phyloP scores from a whole-genome alignment of 2,888 invertebrate species.

The Thera britannica region DNA sequence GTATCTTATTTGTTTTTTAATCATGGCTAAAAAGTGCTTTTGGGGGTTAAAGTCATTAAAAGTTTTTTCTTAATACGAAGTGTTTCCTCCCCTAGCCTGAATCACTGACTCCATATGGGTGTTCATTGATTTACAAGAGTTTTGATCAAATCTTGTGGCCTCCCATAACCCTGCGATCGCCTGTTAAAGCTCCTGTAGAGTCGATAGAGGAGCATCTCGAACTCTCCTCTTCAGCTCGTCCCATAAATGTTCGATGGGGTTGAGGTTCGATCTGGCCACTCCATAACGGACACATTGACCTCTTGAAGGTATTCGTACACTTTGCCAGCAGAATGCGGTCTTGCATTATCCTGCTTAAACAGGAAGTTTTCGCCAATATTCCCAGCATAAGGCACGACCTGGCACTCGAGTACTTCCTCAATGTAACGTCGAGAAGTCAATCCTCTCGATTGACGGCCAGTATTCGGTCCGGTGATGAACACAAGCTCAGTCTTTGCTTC shows the following conservation, averaged over 20 bases:
- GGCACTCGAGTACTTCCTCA: slow-evolving; percentile 3
- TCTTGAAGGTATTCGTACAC: slow-evolving; percentile 9
- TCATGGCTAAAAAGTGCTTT: too few species aligned
- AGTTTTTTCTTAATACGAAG: too few species aligned
- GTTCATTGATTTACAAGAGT: too few species aligned
- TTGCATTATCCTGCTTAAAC: slow-evolving; percentile 11
- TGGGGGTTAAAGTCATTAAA: too few species aligned
- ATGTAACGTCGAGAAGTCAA: neutral
- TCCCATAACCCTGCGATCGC: too few species aligned
- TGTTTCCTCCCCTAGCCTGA: too few species aligned
- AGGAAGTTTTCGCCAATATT: slow-evolving; percentile 13
- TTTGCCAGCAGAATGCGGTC: slow-evolving; percentile 9
- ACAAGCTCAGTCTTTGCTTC: slow-evolving; percentile 27
- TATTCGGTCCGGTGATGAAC: slow-evolving; percentile 30
- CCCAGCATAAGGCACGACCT: slow-evolving; percentile 8
- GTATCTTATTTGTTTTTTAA: too few species aligned
- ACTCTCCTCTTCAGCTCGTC: neutral
- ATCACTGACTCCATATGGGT: too few species aligned
- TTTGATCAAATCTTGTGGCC: too few species aligned
- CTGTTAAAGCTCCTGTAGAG: too few species aligned
- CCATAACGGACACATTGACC: slow-evolving; percentile 8
- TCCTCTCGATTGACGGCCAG: slow-evolving; percentile 11
- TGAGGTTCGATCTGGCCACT: slow-evolving; percentile 15
- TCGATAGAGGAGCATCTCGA: too few species aligned
- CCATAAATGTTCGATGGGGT: slow-evolving; percentile 15